Percentiles rank a stretch among this genome's conserved stretches.
phyloP scores from a whole-genome alignment of 1,140 invertebrate genomes.

The Hirudo medicinalis region DNA sequence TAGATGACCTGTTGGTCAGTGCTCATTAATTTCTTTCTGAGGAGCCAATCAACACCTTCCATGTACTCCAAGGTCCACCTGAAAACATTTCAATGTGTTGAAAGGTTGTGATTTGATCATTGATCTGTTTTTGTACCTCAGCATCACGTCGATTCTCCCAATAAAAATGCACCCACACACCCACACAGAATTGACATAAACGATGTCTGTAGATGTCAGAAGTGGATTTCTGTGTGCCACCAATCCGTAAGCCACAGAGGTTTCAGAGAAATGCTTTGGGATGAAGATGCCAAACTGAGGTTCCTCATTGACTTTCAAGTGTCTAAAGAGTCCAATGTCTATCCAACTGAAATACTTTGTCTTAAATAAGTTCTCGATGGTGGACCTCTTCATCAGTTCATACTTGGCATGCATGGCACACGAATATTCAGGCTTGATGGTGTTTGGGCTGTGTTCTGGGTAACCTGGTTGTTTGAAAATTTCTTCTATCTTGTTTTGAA shows the following conservation, averaged over 20 bases:
- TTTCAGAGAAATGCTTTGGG: constrained; percentile 29
- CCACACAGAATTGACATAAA: constrained; percentile 28
- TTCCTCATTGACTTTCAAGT: background rate
- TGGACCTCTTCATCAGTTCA: constrained; percentile 15
- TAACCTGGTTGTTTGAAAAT: constrained; percentile 28
- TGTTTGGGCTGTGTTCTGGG: constrained; percentile 27
- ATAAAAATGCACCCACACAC: constrained; percentile 27
- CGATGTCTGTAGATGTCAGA: constrained; percentile 24
- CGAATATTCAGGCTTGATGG: constrained; percentile 27
- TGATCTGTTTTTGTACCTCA: background rate
- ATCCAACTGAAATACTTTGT: constrained; percentile 22
- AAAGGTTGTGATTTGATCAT: background rate
- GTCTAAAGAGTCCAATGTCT: constrained; percentile 23
- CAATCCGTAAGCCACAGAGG: constrained; percentile 30
- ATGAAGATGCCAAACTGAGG: constrained; percentile 27
- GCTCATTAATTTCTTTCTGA: constrained; percentile 11
- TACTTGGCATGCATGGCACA: constrained; percentile 34
- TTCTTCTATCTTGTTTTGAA: constrained; percentile 23
- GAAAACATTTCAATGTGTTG: background rate
- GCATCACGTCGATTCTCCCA: constrained; percentile 12
- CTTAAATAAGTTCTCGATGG: constrained; percentile 6
- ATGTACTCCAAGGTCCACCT: constrained; percentile 19
- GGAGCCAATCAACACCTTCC: constrained; percentile 6
- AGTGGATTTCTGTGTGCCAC: constrained; percentile 25
- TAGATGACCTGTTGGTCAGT: constrained; percentile 23